Evolutionary conservation across 2,888 invertebrate species (phyloP).

Genomic region (Alsophila aescularia): DNA sequence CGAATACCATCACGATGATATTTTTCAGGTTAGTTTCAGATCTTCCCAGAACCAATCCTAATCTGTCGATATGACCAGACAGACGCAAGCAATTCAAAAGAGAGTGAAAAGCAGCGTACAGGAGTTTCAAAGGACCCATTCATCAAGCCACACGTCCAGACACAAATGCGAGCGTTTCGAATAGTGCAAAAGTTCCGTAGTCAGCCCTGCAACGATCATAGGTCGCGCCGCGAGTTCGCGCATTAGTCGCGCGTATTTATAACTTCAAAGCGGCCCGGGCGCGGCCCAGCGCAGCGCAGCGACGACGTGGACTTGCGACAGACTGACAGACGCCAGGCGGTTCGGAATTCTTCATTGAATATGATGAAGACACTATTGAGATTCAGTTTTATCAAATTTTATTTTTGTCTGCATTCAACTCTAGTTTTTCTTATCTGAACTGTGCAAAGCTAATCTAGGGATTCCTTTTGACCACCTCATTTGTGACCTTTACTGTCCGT

Average conservation of each 20-base stretch:
- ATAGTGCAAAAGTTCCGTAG: background rate
- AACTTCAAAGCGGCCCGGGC: slow-evolving; percentile 22
- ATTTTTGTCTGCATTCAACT: background rate
- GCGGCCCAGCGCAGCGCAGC: slow-evolving; percentile 1
- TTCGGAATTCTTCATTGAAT: background rate
- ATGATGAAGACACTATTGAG: background rate
- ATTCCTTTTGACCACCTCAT: too few relatives aligned
- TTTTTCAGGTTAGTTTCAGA: too few relatives aligned
- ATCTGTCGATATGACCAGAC: too few relatives aligned
- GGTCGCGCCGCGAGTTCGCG: slow-evolving; percentile 17
- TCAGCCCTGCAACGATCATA: slow-evolving; percentile 17
- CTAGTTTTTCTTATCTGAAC: too few relatives aligned
- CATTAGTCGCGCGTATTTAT: slow-evolving; percentile 26
- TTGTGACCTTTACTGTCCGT: too few relatives aligned
- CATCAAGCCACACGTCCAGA: too few relatives aligned
- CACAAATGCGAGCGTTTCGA: background rate
- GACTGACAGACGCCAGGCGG: slow-evolving; percentile 12
- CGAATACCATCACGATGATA: too few relatives aligned
- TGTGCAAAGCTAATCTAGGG: too few relatives aligned
- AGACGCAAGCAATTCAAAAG: too few relatives aligned
- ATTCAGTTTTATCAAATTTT: background rate
- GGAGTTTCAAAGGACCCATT: too few relatives aligned
- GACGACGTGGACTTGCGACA: background rate
- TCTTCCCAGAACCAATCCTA: too few relatives aligned
- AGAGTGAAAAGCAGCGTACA: too few relatives aligned